phyloP scores from a whole-genome alignment of 2,797 vertebrate genomes.

The Siniperca undulata region DNA sequence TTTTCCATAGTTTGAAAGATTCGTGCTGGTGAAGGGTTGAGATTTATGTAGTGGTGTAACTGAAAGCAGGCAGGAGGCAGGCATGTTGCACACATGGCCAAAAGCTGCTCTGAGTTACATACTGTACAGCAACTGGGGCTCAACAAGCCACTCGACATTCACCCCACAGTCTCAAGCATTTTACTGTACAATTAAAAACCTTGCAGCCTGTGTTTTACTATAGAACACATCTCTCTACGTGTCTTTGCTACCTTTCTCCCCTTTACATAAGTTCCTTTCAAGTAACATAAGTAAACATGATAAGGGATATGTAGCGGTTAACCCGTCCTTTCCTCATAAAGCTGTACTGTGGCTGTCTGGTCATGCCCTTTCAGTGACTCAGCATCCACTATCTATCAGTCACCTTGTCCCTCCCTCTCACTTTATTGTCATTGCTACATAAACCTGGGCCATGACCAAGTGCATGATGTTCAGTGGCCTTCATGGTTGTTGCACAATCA shows the following conservation, averaged over 20 bases:
- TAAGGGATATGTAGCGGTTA: slow-evolving; percentile 28
- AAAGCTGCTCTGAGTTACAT: slow-evolving; percentile 57
- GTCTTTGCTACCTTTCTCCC: slow-evolving; percentile 8
- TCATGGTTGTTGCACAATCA: slow-evolving; percentile 55
- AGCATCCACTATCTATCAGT: slow-evolving; percentile 37
- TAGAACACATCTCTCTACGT: background rate
- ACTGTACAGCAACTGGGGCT: background rate
- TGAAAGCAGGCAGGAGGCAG: slow-evolving; percentile 45
- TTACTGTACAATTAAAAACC: slow-evolving; percentile 6
- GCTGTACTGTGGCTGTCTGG: slow-evolving; percentile 23
- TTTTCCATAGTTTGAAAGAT: slow-evolving; percentile 27
- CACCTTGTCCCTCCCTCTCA: slow-evolving; percentile 19
- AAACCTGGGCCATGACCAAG: slow-evolving; percentile 50
- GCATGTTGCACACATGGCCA: slow-evolving; percentile 62
- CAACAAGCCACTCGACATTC: slow-evolving; percentile 14
- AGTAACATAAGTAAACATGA: slow-evolving; percentile 30
- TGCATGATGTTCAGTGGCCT: slow-evolving; percentile 43
- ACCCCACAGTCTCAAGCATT: slow-evolving; percentile 9
- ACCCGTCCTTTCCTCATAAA: slow-evolving; percentile 4
- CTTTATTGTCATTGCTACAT: slow-evolving; percentile 64
- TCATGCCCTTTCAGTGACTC: slow-evolving; percentile 67
- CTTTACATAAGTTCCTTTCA: slow-evolving; percentile 33
- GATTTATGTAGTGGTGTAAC: slow-evolving; percentile 55
- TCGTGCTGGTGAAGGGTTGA: slow-evolving; percentile 4
- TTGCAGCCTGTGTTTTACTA: background rate